phyloP scores from a whole-genome alignment of 2,113 vertebrate species.

The Sinocyclocheilus grahami region DNA sequence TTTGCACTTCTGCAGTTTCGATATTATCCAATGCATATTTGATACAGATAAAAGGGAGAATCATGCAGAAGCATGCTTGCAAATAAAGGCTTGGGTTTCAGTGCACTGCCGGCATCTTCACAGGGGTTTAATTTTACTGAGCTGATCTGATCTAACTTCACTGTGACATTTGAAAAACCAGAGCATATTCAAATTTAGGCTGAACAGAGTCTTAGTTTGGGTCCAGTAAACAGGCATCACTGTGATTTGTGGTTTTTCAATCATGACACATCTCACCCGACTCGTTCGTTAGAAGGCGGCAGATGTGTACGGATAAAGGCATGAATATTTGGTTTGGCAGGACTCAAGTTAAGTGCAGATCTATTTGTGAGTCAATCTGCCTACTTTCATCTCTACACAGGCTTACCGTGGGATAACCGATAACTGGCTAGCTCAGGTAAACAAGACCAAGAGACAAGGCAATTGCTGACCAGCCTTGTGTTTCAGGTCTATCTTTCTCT shows the following conservation, averaged over 20 bases:
- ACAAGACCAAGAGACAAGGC: constrained; percentile 33
- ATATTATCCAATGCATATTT: constrained; percentile 9
- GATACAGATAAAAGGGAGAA: neutral
- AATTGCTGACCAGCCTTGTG: constrained; percentile 34
- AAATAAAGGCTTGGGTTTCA: neutral
- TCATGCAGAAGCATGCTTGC: neutral
- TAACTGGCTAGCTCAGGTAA: constrained; percentile 24
- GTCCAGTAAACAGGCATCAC: neutral
- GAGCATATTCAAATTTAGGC: neutral
- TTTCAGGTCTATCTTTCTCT: constrained; percentile 11
- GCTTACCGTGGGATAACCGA: constrained; percentile 19
- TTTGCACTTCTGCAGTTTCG: neutral
- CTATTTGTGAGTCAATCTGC: constrained; percentile 21
- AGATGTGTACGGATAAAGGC: neutral
- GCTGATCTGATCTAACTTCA: neutral
- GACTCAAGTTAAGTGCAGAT: neutral
- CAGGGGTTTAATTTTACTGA: neutral
- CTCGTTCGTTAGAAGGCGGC: neutral
- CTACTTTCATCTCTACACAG: constrained; percentile 3
- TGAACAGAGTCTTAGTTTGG: neutral
- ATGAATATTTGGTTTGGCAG: constrained; percentile 2
- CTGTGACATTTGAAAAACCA: neutral
- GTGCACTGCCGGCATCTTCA: neutral
- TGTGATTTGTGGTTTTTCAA: neutral
- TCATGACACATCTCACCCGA: neutral